Evolutionary conservation across 1,140 invertebrate species (phyloP).

Genomic region (Heliconius hewitsoni): DNA sequence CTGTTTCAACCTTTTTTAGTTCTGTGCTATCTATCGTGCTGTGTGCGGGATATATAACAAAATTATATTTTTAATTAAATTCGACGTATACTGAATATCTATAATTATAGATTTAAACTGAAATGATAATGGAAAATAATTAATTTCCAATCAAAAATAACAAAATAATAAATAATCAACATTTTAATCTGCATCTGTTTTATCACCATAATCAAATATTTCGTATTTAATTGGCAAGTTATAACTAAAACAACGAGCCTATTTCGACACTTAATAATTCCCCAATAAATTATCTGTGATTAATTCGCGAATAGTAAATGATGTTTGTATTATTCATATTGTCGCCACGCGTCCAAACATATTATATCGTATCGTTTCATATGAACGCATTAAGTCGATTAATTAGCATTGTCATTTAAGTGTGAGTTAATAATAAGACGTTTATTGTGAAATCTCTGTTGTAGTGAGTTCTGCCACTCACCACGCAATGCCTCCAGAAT

Average conservation of each 20-base stretch:
- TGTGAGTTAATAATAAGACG: neutral
- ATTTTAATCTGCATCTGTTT: neutral
- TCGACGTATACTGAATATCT: too few species aligned
- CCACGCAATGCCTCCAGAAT: too few species aligned
- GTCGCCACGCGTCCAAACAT: conserved; percentile 27
- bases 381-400: conserved; percentile 7
- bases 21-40: too few species aligned
- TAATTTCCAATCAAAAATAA: too few species aligned
- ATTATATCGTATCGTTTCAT: conserved; percentile 25
- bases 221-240: conserved; percentile 30
- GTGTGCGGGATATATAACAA: too few species aligned
- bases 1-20: too few species aligned
- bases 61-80: too few species aligned
- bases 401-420: neutral
- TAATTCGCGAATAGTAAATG: conserved; percentile 36
- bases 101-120: too few species aligned
- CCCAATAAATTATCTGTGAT: conserved; percentile 32
- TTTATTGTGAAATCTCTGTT: neutral
- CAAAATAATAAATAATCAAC: too few species aligned
- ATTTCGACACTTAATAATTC: conserved; percentile 38
- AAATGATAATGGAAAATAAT: too few species aligned
- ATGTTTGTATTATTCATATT: conserved; percentile 37
- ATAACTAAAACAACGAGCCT: conserved; percentile 34
- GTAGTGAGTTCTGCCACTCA: neutral
- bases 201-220: conserved; percentile 23